These are phyloP conservation scores for Lepidurus packardi DNA, from an alignment of 1,140 invertebrate genomes.

Conservation along the genomic window DNA sequence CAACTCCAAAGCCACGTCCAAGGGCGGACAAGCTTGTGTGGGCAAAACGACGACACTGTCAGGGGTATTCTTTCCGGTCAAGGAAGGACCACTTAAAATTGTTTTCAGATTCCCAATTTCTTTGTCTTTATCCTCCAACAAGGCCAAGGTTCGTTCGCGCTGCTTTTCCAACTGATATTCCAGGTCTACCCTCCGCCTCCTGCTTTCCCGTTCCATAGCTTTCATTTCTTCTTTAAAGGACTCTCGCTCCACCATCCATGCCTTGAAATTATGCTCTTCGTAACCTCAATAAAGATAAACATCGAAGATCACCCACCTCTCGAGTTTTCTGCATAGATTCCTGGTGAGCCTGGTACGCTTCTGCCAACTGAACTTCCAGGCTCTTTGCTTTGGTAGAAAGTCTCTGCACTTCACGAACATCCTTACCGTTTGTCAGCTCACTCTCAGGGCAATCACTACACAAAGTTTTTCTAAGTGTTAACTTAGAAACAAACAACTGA, in stretches of 20 bases:
- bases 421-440: neutral
- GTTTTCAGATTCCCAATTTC: slow-evolving; percentile 63
- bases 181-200: slow-evolving; percentile 54
- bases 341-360: slow-evolving; percentile 37
- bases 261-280: slow-evolving; percentile 38
- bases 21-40: neutral
- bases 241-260: slow-evolving; percentile 52
- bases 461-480: neutral
- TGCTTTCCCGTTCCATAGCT: slow-evolving; percentile 53
- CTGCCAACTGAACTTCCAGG: slow-evolving; percentile 37
- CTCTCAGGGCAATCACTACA: slow-evolving; percentile 3
- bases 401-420: slow-evolving; percentile 41
- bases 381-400: slow-evolving; percentile 41
- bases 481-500: neutral
- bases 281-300: neutral
- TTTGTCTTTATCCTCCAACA: slow-evolving; percentile 73
- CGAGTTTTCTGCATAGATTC: slow-evolving; percentile 36
- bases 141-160: slow-evolving; percentile 63
- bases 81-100: slow-evolving; percentile 44
- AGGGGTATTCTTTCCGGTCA: slow-evolving; percentile 37
- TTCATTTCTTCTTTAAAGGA: slow-evolving; percentile 54
- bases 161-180: slow-evolving; percentile 73
- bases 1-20: slow-evolving; percentile 35
- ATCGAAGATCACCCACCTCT: neutral
- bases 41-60: slow-evolving; percentile 25